Evolutionary conservation across 2,888 invertebrate genomes (phyloP).

Genomic region (Herminia tarsipennalis): DNA sequence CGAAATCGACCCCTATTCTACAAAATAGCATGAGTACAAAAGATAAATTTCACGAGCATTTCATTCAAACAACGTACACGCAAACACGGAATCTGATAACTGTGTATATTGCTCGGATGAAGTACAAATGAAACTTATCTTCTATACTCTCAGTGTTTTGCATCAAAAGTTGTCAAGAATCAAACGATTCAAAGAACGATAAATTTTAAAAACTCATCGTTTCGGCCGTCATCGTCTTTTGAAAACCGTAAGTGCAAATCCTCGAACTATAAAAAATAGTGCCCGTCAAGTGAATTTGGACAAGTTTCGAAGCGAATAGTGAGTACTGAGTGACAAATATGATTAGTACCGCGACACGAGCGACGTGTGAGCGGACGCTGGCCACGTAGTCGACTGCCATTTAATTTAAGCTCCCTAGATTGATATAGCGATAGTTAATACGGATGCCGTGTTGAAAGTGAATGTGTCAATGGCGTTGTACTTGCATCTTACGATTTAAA

Average conservation of each 20-base stretch:
- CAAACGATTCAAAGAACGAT: no score
- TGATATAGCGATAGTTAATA: constrained; percentile 33
- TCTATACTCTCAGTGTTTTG: no score
- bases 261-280: no score
- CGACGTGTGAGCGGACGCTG: constrained; percentile 23
- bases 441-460: constrained; percentile 39
- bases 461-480: constrained; percentile 41
- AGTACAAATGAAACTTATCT: no score
- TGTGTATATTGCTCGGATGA: no score
- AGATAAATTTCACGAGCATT: not conserved
- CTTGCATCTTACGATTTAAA: constrained; percentile 8
- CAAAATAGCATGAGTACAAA: no score
- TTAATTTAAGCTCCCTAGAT: constrained; percentile 43
- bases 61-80: not conserved
- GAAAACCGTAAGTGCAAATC: no score
- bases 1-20: no score
- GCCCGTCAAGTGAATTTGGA: not conserved
- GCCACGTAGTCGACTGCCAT: constrained; percentile 58
- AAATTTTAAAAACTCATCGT: no score
- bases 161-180: no score
- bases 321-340: not conserved
- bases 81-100: not conserved
- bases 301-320: not conserved
- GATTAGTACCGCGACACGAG: constrained; percentile 7
- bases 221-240: no score